Percentiles rank a stretch among this genome's conserved stretches.
phyloP scores from a whole-genome alignment of 2,797 vertebrate genomes.

The Sphenodon punctatus region DNA sequence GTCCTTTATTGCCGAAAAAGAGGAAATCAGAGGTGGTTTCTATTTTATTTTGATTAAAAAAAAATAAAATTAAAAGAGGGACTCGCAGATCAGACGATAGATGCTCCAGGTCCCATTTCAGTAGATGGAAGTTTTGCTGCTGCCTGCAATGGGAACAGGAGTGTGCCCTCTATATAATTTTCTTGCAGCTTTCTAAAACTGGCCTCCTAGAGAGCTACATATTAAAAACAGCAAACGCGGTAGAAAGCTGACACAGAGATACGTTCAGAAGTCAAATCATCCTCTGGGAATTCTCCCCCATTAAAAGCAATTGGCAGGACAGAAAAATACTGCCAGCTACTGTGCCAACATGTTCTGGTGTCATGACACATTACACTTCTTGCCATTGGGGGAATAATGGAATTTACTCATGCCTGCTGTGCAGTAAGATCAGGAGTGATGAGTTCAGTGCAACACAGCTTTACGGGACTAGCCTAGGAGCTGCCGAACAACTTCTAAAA shows the following conservation, averaged over 20 bases:
- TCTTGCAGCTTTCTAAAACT: neutral
- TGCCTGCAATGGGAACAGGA: neutral
- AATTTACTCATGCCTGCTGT: neutral
- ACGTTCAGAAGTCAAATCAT: neutral
- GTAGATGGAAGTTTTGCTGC: conserved; percentile 5
- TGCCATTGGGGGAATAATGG: neutral
- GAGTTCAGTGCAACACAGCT: neutral
- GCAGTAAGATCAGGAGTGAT: neutral
- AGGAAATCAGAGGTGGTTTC: neutral
- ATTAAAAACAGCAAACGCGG: neutral
- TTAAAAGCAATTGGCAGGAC: neutral
- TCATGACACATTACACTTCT: neutral
- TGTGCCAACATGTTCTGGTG: neutral
- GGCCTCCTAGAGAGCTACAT: conserved; percentile 6
- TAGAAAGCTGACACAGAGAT: neutral
- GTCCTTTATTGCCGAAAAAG: conserved; percentile 17
- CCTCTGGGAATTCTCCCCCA: neutral
- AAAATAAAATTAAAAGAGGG: neutral
- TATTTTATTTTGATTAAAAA: neutral
- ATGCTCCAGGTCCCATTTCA: neutral
- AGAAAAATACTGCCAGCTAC: neutral
- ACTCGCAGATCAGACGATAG: neutral
- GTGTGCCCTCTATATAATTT: neutral
- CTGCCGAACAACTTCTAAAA: too few relatives aligned
- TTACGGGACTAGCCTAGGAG: neutral